phyloP scores from a whole-genome alignment of 2,888 invertebrate genomes.

The Cheilosia vulpina region DNA sequence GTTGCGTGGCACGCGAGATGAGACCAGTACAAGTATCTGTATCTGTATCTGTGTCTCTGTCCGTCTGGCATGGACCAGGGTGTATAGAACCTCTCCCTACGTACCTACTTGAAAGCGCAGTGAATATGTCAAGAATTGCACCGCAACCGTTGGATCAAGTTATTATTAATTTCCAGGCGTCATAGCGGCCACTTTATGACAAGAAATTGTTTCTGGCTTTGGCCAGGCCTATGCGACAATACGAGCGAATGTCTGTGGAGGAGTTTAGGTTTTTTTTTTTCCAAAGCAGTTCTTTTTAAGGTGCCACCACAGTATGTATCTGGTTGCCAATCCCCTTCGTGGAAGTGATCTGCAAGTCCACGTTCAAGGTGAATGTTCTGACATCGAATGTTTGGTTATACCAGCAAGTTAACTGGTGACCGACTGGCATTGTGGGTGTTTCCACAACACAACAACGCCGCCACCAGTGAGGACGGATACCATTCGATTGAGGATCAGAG shows the following conservation, averaged over 20 bases:
- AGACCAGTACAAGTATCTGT: slow-evolving; percentile 40
- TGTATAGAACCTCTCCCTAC: slow-evolving; percentile 60
- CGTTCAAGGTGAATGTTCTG: slow-evolving; percentile 75
- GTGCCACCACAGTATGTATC: slow-evolving; percentile 70
- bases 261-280: slow-evolving; percentile 44
- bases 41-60: slow-evolving; percentile 37
- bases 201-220: slow-evolving; percentile 72
- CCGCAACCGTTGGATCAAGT: slow-evolving; percentile 74
- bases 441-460: slow-evolving; percentile 21
- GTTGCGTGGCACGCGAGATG: slow-evolving; percentile 73
- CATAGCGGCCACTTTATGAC: slow-evolving; percentile 74
- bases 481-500: slow-evolving; percentile 66
- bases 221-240: slow-evolving; percentile 50
- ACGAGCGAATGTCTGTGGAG: slow-evolving; percentile 64
- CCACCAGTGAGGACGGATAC: slow-evolving; percentile 12
- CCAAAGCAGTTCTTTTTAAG: slow-evolving; percentile 46
- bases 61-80: slow-evolving; percentile 7
- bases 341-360: slow-evolving; percentile 74
- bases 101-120: slow-evolving; percentile 66
- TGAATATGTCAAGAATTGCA: slow-evolving; percentile 73
- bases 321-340: slow-evolving; percentile 74
- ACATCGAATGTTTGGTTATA: slow-evolving; percentile 58
- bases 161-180: slow-evolving; percentile 75
- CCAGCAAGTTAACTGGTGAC: slow-evolving; percentile 68
- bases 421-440: slow-evolving; percentile 75